Evolutionary conservation across 2,113 vertebrate genomes (phyloP).

Genomic region (Nesoenas mayeri): DNA sequence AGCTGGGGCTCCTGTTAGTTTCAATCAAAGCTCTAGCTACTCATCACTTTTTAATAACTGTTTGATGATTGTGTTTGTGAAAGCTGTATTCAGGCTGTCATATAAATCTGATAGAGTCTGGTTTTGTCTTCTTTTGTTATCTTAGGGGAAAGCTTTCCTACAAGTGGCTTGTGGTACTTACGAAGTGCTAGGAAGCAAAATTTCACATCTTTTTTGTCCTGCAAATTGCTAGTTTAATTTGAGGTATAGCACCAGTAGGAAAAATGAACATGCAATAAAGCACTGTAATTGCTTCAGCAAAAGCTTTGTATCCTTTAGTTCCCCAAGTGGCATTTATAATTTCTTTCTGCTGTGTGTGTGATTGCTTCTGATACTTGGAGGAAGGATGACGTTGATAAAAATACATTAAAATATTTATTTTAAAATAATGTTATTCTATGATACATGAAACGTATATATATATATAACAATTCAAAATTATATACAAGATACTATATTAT

Average conservation of each 20-base stretch:
- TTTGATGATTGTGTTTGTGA: neutral
- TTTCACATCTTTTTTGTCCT: neutral
- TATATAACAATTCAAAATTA: neutral
- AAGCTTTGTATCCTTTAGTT: neutral
- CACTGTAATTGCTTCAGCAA: neutral
- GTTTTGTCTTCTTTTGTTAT: neutral
- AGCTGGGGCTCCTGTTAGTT: neutral
- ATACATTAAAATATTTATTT: neutral
- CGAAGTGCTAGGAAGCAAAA: neutral
- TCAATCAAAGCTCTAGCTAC: neutral
- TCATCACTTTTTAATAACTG: neutral
- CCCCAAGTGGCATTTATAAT: neutral
- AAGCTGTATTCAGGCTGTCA: neutral
- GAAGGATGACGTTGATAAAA: neutral
- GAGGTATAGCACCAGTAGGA: neutral
- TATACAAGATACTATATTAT: neutral
- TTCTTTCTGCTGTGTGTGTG: neutral
- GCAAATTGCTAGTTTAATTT: neutral
- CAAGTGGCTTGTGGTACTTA: neutral
- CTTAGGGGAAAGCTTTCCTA: neutral
- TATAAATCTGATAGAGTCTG: neutral
- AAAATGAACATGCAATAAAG: neutral
- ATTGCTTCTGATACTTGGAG: neutral
- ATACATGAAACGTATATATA: neutral
- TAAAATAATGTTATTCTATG: neutral